phyloP scores from a whole-genome alignment of 2,797 vertebrate species.

The Tamandua tetradactyla region DNA sequence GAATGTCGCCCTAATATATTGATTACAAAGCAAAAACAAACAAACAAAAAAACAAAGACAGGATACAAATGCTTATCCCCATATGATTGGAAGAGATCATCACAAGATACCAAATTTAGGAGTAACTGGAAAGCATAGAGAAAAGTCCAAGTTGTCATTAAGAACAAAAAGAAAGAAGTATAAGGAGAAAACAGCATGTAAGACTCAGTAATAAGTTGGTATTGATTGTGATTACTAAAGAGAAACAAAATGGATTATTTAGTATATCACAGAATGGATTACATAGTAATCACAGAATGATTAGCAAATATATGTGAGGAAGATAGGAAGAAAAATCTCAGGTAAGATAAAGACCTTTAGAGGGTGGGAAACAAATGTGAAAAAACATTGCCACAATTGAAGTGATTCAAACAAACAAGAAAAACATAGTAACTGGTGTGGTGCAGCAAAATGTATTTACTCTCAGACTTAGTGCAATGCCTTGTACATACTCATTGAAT shows the following conservation, averaged over 20 bases:
- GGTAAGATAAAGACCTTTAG: neutral
- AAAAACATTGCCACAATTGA: neutral
- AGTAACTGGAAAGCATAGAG: neutral
- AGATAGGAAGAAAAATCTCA: conserved; percentile 8
- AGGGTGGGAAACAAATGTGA: neutral
- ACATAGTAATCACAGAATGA: neutral
- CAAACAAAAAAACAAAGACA: too few relatives aligned
- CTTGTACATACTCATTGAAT: neutral
- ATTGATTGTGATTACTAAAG: neutral
- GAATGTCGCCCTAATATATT: too few relatives aligned
- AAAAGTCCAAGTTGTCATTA: neutral
- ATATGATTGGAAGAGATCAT: neutral
- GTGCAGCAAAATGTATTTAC: neutral
- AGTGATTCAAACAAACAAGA: neutral
- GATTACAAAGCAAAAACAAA: too few relatives aligned
- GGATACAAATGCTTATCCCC: neutral
- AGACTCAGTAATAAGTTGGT: neutral
- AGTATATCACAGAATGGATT: neutral
- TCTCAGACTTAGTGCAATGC: neutral
- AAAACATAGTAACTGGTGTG: neutral
- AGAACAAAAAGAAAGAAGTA: conserved; percentile 9
- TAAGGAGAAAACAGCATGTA: neutral
- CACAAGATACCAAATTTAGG: neutral
- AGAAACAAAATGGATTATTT: neutral
- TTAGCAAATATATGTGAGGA: neutral